Evolutionary conservation across 2,888 invertebrate species (phyloP), one percentile per base, ranked within the genome.

Genomic region (Tricholauxania praeusta): DNA sequence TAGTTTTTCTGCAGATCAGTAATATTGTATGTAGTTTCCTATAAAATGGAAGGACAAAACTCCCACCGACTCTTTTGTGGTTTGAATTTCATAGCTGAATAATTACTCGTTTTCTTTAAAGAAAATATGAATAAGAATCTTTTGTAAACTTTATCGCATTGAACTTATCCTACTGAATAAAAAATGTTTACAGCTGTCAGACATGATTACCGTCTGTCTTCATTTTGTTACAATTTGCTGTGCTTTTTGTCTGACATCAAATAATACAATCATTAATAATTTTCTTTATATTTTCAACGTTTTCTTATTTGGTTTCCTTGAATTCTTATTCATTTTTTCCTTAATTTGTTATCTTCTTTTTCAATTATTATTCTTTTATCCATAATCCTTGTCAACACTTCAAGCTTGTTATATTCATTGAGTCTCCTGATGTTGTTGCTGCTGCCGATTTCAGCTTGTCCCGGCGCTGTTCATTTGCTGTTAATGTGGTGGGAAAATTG

Each of bases 401-500:
- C 70, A 62, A 62, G 60, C 69, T 70, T 60, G 53, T 63, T 70
- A 63, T 47, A 53, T 14, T 51, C 62, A 53, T 39, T 47, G 70
- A 39, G 28, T 59, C 15, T 32, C 51, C 59, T 55, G 67, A 22
- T n/a, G 53, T 28, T 51, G 64, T 12, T 53, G 65, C 53, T 52
- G 57, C 12, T 57, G 57, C 22, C 7, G 47, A 63, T 51, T 39
- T 39, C 39, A 39, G 10, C 60, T 64, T 28, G n/a, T 68, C 55
- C 17, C 55, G 63, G 39, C 63, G 67, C 49, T 74, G 72, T 71
- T 74, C 66, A 22, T 47, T 71, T 75, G 72, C 71, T 47, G n/a
- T 62, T 52, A 53, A 19, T 60, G 72, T 70, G 77, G 78, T 79
- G 79, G 76, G 77, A 79, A 79, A 79, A 75, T 79, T 77, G 78